These are phyloP conservation scores for Leuctra nigra DNA, from an alignment of 2,888 invertebrate species.

Conservation along the genomic window DNA sequence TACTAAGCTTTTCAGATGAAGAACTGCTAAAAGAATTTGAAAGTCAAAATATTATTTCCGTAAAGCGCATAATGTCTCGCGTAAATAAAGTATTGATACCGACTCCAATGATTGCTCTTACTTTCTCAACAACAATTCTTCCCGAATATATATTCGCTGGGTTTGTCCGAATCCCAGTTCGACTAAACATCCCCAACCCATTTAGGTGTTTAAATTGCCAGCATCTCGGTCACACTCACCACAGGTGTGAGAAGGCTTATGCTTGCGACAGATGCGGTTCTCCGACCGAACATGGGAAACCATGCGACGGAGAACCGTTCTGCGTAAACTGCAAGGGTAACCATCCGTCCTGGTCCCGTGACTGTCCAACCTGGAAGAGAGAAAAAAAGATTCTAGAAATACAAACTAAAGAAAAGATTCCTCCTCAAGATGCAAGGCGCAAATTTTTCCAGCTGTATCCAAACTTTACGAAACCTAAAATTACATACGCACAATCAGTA, in stretches of 20 bases:
- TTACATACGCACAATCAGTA: too few relatives aligned
- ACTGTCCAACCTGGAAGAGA: not conserved
- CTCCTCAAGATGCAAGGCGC: too few relatives aligned
- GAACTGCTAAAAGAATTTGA: not conserved
- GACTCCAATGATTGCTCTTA: not conserved
- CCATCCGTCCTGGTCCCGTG: constrained; percentile 7
- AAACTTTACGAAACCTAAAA: too few relatives aligned
- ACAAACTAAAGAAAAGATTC: not conserved
- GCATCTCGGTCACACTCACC: not conserved
- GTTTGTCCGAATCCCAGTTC: not conserved
- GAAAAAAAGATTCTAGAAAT: not conserved
- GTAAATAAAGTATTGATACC: not conserved
- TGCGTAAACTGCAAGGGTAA: constrained; percentile 1
- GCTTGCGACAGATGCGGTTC: not conserved
- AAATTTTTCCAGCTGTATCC: too few relatives aligned
- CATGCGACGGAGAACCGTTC: not conserved
- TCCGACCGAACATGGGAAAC: not conserved
- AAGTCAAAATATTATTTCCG: not conserved
- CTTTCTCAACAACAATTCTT: not conserved
- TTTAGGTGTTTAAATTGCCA: not conserved
- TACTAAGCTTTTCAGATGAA: not conserved
- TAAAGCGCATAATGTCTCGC: not conserved
- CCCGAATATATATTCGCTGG: constrained; percentile 3
- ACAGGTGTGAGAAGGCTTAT: not conserved
- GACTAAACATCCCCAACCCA: not conserved